Base-by-base conservation (phyloP, 2,113 vertebrate species). In the Spilogale gracilis region DNA sequence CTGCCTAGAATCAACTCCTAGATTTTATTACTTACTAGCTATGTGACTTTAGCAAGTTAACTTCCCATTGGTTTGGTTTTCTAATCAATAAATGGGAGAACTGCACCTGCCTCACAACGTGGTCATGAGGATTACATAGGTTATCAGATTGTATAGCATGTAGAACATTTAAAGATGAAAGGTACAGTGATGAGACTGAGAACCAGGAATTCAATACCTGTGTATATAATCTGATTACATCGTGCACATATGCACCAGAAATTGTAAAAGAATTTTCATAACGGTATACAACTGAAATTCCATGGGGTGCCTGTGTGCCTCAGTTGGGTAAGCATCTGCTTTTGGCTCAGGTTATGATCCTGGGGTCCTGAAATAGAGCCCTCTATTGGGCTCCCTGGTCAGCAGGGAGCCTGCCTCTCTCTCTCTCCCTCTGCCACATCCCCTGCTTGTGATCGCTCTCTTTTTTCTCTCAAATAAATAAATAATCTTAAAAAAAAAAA, bases 201-300 rank as follows among this genome's bases (percentile, higher is more conserved):
- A 89, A 69, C 16, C 56, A 81, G 30, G 9, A 86, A 21, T 61
- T 90, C 60, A 67, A 17, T 17, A 71, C n/a, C 52, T 79, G 1
- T 56, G 43, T 58, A 20, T 32, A 43, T 43, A 58, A 52, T 18
- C 27, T 80, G 54, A 81, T n/a, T 76, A 90, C 52, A 21, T 82
- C 3, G 61, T 92, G 20, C 23, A 9, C 58, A 48, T 89, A 30
- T 71, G 38, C 32, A 67, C 80, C 30, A 50, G 30, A 3, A 91
- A 89, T 23, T 69, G 45, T 25, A 32, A 32, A 48, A 50, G 17
- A 90, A 78, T 92, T 48, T 92, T 86, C 60, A 32, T 71, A 63
- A 43, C 82, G 73, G 9, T 43, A 52, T 86, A 54, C 95, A 95
- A 73, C 25, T 89, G 71, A 97, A 95, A 97, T 54, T 48, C 80